Evolutionary conservation across 2,888 invertebrate genomes (phyloP).

Genomic region (Ypsolopha scabrella): DNA sequence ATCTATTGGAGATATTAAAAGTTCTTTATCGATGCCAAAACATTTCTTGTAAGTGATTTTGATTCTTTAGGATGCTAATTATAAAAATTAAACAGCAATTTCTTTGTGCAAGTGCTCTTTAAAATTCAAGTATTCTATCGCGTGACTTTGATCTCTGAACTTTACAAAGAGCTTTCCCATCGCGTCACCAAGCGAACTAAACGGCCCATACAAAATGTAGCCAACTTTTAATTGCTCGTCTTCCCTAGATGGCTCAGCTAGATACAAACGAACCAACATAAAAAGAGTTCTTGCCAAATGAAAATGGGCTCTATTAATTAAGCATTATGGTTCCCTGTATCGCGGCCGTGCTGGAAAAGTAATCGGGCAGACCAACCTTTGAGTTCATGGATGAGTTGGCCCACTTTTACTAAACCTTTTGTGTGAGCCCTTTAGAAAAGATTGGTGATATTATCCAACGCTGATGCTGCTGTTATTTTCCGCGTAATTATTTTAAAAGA

Average conservation of each 20-base stretch:
- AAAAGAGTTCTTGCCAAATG: no score
- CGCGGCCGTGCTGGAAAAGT: background rate
- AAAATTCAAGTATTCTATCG: no score
- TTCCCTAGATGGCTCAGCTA: background rate
- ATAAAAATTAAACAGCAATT: no score
- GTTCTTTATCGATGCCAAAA: no score
- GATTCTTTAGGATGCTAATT: no score
- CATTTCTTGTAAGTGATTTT: no score
- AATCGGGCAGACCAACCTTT: constrained; percentile 20
- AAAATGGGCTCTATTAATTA: no score
- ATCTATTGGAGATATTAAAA: no score
- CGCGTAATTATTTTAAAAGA: constrained; percentile 10
- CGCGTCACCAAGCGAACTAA: constrained; percentile 35
- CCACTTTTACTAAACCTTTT: background rate
- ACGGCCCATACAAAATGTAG: constrained; percentile 17
- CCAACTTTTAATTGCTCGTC: constrained; percentile 47
- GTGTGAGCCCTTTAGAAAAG: constrained; percentile 1
- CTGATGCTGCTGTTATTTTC: constrained; percentile 11
- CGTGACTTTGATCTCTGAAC: background rate
- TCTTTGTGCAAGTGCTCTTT: no score
- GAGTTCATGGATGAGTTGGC: constrained; percentile 29
- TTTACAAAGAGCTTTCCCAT: constrained; percentile 2
- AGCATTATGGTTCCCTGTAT: no score
- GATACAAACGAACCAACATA: background rate
- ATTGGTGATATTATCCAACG: background rate